Percentiles rank a stretch among this genome's conserved stretches.
Evolutionary conservation across 2,113 vertebrate genomes (phyloP).

Genomic region (Hemiprocne comata): DNA sequence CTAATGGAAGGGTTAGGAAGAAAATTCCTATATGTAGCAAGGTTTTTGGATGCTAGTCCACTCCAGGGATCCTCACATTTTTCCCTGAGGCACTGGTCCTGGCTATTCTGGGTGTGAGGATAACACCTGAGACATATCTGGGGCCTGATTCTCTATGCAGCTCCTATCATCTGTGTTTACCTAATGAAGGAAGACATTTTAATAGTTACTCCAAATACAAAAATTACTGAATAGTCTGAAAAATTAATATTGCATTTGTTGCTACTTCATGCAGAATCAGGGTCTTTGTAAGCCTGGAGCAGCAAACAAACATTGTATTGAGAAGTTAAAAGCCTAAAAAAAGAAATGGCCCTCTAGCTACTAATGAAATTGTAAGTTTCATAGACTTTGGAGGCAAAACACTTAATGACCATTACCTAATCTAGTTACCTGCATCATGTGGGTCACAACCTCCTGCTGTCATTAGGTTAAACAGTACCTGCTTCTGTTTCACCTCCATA

Average conservation of each 20-base stretch:
- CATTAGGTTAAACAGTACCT: conserved; percentile 15
- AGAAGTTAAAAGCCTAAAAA: neutral
- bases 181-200: neutral
- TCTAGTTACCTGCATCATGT: neutral
- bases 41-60: neutral
- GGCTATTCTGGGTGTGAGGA: neutral
- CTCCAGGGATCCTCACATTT: neutral
- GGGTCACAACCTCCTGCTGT: neutral
- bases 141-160: neutral
- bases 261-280: neutral
- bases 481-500: neutral
- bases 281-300: neutral
- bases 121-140: neutral
- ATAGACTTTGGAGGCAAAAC: neutral
- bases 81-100: neutral
- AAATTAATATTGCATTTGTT: neutral
- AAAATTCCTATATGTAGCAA: neutral
- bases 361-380: neutral
- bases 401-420: neutral
- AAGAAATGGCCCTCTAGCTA: neutral
- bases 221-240: neutral
- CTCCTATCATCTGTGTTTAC: neutral
- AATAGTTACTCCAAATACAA: neutral
- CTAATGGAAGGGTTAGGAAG: neutral
- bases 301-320: neutral